A percentile compares a stretch with the other conserved stretches of the same genome.
Conservation (phyloP, 2,797 vertebrate species). For the Sarcoramphus papa region DNA sequence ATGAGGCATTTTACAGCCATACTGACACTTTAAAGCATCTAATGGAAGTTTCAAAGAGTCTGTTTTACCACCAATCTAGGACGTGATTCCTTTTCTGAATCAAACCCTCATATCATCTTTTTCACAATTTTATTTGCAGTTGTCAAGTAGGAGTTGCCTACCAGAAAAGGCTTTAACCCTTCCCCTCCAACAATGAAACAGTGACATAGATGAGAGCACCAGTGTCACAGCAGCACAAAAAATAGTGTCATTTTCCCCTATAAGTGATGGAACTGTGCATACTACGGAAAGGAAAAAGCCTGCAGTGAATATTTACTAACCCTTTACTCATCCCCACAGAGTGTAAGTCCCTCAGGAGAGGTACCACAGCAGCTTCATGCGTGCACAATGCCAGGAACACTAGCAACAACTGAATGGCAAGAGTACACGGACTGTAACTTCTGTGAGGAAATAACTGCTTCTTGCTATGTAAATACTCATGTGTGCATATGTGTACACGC, state of each 20-base stretch:
- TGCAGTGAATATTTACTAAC: not conserved
- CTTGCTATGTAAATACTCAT: not conserved
- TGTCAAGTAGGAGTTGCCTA: not conserved
- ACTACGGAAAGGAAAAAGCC: not conserved
- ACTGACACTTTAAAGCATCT: constrained; percentile 9
- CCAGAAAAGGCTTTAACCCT: not conserved
- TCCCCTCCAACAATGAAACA: not conserved
- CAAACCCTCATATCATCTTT: not conserved
- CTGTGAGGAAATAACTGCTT: not conserved
- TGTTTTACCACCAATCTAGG: constrained; percentile 1
- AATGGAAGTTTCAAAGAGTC: constrained; percentile 19
- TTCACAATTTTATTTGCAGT: not conserved
- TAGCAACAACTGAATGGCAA: not conserved
- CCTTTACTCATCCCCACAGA: not conserved
- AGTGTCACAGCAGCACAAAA: not conserved
- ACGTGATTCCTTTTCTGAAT: constrained; percentile 4
- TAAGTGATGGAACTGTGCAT: not conserved
- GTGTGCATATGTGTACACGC: too few relatives aligned
- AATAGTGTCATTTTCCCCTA: not conserved
- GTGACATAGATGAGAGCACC: not conserved
- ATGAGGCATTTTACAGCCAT: constrained; percentile 44
- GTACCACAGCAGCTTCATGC: not conserved
- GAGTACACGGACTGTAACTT: not conserved
- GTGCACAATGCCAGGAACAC: not conserved
- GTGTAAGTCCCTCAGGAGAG: not conserved